Evolutionary conservation across 2,113 vertebrate species (phyloP), one percentile per base, ranked within the genome.

Genomic region (Sebastes fasciatus): DNA sequence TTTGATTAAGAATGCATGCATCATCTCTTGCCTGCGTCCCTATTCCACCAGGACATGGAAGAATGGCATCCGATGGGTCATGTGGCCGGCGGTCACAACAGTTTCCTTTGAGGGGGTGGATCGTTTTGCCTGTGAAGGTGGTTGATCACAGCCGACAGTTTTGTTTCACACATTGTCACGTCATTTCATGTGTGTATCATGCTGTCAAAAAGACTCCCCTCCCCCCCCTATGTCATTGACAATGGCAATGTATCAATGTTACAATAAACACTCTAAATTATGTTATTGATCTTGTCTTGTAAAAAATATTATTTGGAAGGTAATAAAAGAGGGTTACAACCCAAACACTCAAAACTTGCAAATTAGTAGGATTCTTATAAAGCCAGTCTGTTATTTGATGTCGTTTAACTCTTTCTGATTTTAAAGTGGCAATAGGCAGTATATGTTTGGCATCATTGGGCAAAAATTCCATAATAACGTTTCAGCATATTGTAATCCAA

Each of bases 1-100:
- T 92, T 88, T 88, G 84, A 94, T 94, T 94, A 92, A 89, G 79
- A 92, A 91, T 92, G 88, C 90, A 91, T 92, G 91, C 89, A 89
- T 92, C 86, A 85, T 91, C 81, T 80, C 84, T 89, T 48, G 82
- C 84, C 88, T 76, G 55, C 71, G 17, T 87, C 72, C 48, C 49
- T 51, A 48, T 72, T 88, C 82, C 79, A 89, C 58, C 14, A 67
- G 66, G 58, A 87, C 46, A 57, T 65, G 84, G 84, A 81, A 48
- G 52, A 88, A 83, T 84, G 79, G 58, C 84, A 61, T 77, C 73
- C 0, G 1, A 62, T 49, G 64, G 73, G 66, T 80, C 90, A 91
- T 5, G 40, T 88, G 85, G 83, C 62, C 26, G 26, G 26, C 12
- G 23, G 68, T 84, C 75, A 74, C 68, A 79, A 46, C 72, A 63